Conservation (phyloP, 2,888 invertebrate genomes). For the Eupithecia exiguata region DNA sequence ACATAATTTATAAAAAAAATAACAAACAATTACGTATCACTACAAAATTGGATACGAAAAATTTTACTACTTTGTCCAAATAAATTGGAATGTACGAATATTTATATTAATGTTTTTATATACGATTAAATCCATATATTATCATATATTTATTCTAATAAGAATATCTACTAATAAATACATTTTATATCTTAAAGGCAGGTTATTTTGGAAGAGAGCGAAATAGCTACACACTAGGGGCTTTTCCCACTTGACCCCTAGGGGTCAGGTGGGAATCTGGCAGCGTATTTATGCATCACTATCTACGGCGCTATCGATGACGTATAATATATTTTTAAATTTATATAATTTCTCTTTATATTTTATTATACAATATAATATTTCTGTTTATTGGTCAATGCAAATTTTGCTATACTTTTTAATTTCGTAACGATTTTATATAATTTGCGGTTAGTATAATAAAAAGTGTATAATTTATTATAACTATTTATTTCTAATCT, state of each 20-base stretch:
- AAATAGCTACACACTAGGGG: conserved; percentile 1
- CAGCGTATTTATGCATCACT: background rate
- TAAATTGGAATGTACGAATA: background rate
- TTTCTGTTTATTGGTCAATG: conserved; percentile 4
- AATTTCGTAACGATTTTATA: background rate
- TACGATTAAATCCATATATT: background rate
- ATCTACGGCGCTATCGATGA: background rate
- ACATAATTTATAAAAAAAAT: background rate
- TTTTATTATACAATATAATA: background rate
- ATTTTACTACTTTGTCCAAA: background rate
- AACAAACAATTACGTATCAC: background rate
- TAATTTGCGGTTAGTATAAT: background rate
- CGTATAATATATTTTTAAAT: background rate
- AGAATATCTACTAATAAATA: background rate
- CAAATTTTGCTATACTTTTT: conserved; percentile 1
- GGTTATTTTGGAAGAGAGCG: conserved; percentile 5
- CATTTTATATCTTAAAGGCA: background rate
- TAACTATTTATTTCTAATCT: background rate
- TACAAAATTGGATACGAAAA: background rate
- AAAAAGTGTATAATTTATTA: conserved; percentile 3
- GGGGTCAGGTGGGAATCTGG: background rate
- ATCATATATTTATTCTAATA: background rate
- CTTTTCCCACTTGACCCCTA: background rate
- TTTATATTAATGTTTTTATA: background rate
- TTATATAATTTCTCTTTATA: background rate